phyloP scores from a whole-genome alignment of 2,113 vertebrate genomes.

The Myiozetetes cayanensis region DNA sequence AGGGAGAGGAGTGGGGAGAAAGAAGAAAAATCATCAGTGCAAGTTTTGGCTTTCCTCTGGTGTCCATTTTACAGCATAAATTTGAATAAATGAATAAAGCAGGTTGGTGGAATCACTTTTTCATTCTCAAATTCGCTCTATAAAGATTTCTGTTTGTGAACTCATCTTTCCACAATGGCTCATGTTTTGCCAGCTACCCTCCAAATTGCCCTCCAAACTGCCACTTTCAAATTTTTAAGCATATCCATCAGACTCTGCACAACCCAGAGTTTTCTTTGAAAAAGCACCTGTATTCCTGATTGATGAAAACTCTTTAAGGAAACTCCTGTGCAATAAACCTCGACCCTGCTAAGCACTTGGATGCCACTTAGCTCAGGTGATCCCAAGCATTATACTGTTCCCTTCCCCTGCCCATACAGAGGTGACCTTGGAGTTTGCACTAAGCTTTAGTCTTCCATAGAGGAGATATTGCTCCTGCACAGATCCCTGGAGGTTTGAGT shows the following conservation, averaged over 20 bases:
- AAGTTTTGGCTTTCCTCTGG: neutral
- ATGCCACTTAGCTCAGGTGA: neutral
- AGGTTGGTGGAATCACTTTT: neutral
- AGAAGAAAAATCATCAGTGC: neutral
- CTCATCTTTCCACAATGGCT: neutral
- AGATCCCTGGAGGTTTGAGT: neutral
- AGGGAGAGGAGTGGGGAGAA: neutral
- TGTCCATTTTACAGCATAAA: neutral
- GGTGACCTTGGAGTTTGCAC: neutral
- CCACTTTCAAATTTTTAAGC: neutral
- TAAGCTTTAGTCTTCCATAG: neutral
- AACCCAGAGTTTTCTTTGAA: neutral
- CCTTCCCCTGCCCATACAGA: neutral
- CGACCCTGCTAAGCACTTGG: neutral
- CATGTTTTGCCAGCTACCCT: neutral
- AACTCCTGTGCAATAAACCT: neutral
- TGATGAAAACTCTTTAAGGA: neutral
- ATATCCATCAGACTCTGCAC: neutral
- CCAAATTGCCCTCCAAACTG: neutral
- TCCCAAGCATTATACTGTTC: neutral
- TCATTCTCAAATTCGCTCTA: neutral
- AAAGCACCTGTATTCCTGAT: neutral
- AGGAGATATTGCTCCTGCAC: neutral
- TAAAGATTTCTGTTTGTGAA: neutral
- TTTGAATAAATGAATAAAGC: constrained; percentile 22